Evolutionary conservation across 2,888 invertebrate genomes (phyloP), one percentile per base, ranked within the genome.

Genomic region (Agrypnus murinus): DNA sequence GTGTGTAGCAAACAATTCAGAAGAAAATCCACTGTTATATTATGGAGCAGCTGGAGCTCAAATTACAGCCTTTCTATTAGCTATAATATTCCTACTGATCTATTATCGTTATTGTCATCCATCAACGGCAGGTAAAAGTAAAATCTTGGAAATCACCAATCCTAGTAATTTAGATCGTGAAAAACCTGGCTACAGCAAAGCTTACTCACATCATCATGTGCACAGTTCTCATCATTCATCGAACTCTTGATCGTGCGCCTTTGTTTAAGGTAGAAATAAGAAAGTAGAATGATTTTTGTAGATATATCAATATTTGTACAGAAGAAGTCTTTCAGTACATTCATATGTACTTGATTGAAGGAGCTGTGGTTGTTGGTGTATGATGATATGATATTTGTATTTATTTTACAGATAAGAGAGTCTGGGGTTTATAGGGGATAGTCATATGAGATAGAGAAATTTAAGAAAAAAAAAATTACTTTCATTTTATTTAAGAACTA

Each of bases 21-120:
- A 79, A 12, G 83, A 82, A 55, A 84, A 86, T 76, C 84, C 84
- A 4, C 72, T 81, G 2, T 75, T 86, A 9, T 86, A 86, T 72
- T 86, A 86, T 72, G 86, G 86, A 4, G 85, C 86, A 8, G 84
- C 85, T 2, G 81, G 82, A 10, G 83, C 84, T 10, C 83, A 85
- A 83, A 81, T 86, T 14, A 64, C 82, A 6, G 80, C 86, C 3
- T 86, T 86, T 75, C 74, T 84, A 14, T 77, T 86, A 32, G 84
- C 83, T 2, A 81, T 87, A 63, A 75, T 80, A 40, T 86, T 86
- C 77, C 82, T 87, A 73, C 77, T 86, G 2, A 78, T 86, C 60
- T 87, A 87, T 77, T 87, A 87, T 77, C 83, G 82, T 63, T 84
- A 82, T 75, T 86, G 85, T 72, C 87, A 87, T 77, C 87, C 87